Base-by-base conservation (phyloP, 2,797 vertebrate species). In the Harpagifer antarcticus region DNA sequence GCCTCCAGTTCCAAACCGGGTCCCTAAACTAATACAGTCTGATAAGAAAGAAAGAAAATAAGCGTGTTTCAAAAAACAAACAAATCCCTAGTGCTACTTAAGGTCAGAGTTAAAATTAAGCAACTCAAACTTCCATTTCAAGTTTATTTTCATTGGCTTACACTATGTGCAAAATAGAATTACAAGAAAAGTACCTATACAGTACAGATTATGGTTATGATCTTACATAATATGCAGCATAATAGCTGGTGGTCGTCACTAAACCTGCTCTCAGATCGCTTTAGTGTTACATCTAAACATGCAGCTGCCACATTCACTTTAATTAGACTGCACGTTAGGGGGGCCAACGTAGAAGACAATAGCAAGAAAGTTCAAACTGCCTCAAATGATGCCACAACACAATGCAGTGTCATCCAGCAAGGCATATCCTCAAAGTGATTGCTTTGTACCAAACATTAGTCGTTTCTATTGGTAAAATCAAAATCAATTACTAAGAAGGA, bases 401-500 rank as follows among this genome's bases (percentile, higher is more conserved):
- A 65, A 44, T 67, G 45, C 13, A 60, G 23, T 16, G 37, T 56
- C 33, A 3, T 16, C 33, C 16, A 23, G 19, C 16, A 27, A 37
- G 20, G 14, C 50, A 61, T 10, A 56, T 43, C 14, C 14, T 44
- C 52, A 27, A 14, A 23, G n/a, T 65, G 37, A 54, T 52, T 23
- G 16, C 44, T 76, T 68, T 49, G 13, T 55, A 37, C 33, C 53
- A n/a, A 17, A 3, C 61, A 40, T 49, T 72, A 17, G 27, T 69
- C 58, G 27, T 74, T 65, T 71, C 33, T 54, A 5, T 47, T 64
- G 13, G 68, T 74, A 54, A 40, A 20, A 48, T 50, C 6, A n/a
- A 49, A 19, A 49, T 55, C 49, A 60, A 37, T 58, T 37, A 31
- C 54, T 45, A 37, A 64, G 13, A 65, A 19, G 45, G 17, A 45